phyloP scores from a whole-genome alignment of 2,888 invertebrate species.

The Pemphredon lugubris region DNA sequence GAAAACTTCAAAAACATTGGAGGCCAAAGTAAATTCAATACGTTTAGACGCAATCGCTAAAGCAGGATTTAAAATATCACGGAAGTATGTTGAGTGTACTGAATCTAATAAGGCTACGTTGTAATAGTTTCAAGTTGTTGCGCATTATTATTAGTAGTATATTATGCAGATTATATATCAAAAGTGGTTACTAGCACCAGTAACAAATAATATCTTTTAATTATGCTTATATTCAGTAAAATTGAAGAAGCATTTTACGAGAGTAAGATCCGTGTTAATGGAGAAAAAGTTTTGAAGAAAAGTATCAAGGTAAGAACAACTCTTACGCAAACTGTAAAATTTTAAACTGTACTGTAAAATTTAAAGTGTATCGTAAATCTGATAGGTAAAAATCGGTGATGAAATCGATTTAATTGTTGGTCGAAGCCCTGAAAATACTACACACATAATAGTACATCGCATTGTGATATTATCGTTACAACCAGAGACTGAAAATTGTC shows the following conservation, averaged over 20 bases:
- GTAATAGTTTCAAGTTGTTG: too few species aligned
- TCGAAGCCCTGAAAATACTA: constrained; percentile 85
- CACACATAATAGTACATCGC: constrained; percentile 87
- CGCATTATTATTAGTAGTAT: too few species aligned
- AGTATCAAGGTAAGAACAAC: constrained; percentile 84
- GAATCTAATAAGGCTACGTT: too few species aligned
- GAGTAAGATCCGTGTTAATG: constrained; percentile 90
- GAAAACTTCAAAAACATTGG: too few species aligned
- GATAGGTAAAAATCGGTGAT: constrained; percentile 86
- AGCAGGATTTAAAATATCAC: constrained; percentile 86
- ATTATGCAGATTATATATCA: too few species aligned
- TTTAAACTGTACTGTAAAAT: constrained; percentile 25
- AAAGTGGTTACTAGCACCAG: too few species aligned
- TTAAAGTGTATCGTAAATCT: too few species aligned
- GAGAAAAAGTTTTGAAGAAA: constrained; percentile 89
- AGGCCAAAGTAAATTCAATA: too few species aligned
- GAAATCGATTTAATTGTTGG: constrained; percentile 90
- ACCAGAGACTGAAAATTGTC: constrained; percentile 82
- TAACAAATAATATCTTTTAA: too few species aligned
- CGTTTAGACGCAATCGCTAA: too few species aligned
- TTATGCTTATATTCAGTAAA: constrained; percentile 85
- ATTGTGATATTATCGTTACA: constrained; percentile 84
- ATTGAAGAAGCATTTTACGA: constrained; percentile 91
- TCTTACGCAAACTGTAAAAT: constrained; percentile 32
- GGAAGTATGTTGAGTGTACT: constrained; percentile 86